Conservation (phyloP, 2,888 invertebrate genomes). For the Archips xylosteana region DNA sequence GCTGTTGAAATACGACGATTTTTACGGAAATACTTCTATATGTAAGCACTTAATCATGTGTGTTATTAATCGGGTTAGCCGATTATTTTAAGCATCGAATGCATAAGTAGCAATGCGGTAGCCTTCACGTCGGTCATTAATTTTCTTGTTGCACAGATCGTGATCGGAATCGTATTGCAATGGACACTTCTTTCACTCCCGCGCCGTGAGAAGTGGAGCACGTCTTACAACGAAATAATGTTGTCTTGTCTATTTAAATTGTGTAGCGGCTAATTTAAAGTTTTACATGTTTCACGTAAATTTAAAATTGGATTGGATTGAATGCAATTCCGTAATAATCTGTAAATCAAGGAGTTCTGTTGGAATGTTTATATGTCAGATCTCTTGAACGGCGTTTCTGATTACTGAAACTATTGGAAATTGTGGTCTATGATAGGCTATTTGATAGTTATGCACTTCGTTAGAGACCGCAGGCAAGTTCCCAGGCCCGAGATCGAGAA, state of each 20-base stretch:
- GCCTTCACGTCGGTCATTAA: constrained; percentile 33
- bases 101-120: neutral
- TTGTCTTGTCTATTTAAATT: constrained; percentile 41
- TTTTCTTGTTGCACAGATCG: constrained; percentile 29
- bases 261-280: constrained; percentile 41
- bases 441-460: constrained; percentile 26
- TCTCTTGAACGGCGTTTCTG: constrained; percentile 18
- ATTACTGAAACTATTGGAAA: constrained; percentile 34
- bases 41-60: neutral
- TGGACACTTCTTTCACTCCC: constrained; percentile 59
- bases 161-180: constrained; percentile 48
- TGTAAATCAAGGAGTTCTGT: neutral
- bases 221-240: constrained; percentile 54
- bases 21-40: constrained; percentile 10
- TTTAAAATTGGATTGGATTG: constrained; percentile 26
- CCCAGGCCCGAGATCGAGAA: constrained; percentile 22
- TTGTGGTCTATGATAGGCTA: constrained; percentile 23
- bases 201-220: constrained; percentile 71
- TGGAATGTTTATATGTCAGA: constrained; percentile 23
- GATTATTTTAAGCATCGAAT: constrained; percentile 2
- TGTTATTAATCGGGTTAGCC: constrained; percentile 8
- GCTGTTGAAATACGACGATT: neutral
- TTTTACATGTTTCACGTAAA: constrained; percentile 20
- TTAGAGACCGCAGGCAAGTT: constrained; percentile 28
- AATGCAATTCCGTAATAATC: neutral